Conservation (phyloP, 2,113 vertebrate species). For the Rhineura floridana region DNA sequence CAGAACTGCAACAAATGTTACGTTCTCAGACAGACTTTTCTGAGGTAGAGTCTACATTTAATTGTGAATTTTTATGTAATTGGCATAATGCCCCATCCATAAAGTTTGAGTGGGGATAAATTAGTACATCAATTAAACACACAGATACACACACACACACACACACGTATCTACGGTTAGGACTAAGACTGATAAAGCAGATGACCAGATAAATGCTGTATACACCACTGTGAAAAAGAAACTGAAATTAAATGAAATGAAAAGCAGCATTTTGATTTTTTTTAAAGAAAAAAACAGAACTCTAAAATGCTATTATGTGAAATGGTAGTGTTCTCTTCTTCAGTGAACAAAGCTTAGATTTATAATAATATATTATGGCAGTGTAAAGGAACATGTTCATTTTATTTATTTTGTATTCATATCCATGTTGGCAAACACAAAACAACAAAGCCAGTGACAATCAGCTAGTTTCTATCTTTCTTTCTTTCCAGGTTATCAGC, state of each 20-base stretch:
- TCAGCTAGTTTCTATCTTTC: background rate
- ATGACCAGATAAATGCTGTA: background rate
- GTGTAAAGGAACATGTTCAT: background rate
- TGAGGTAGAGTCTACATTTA: too few relatives aligned
- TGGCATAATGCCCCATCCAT: background rate
- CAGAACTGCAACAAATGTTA: background rate
- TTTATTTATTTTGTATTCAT: background rate
- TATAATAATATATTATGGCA: slow-evolving; percentile 10
- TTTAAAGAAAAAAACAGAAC: background rate
- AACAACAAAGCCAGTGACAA: background rate
- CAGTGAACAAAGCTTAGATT: background rate
- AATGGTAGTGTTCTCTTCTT: background rate
- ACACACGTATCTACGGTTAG: too few relatives aligned
- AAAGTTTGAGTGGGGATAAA: background rate
- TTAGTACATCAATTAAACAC: background rate
- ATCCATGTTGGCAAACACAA: background rate
- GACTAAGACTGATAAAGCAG: background rate
- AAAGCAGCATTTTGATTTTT: background rate
- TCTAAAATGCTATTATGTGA: background rate
- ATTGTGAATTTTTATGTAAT: background rate
- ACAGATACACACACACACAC: too few relatives aligned
- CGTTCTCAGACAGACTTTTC: background rate
- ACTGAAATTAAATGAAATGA: background rate
- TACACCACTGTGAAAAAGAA: background rate
- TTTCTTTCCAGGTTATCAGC: background rate